A percentile compares a stretch with the other conserved stretches of the same genome.
Evolutionary conservation across 2,113 vertebrate genomes (phyloP).

Genomic region (Odontesthes bonariensis): DNA sequence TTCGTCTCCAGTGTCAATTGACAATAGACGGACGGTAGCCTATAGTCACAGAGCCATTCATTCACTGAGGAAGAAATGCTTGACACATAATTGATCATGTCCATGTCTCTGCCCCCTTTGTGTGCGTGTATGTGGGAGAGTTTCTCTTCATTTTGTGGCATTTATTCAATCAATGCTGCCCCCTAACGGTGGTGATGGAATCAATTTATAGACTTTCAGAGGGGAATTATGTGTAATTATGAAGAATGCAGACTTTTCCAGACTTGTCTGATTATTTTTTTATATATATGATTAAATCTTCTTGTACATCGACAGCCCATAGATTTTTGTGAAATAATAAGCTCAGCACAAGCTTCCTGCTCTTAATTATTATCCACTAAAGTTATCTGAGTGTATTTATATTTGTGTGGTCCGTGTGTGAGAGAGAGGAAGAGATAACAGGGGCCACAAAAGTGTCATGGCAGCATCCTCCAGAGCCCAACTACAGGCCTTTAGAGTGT

Average conservation of each 20-base stretch:
- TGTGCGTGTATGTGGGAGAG: slow-evolving; percentile 50
- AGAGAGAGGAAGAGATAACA: slow-evolving; percentile 26
- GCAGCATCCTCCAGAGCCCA: slow-evolving; percentile 40
- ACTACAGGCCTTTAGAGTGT: not conserved
- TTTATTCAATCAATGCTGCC: slow-evolving; percentile 77
- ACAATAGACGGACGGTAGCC: slow-evolving; percentile 78
- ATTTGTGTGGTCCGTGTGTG: slow-evolving; percentile 8
- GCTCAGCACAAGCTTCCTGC: slow-evolving; percentile 22
- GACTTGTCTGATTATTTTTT: slow-evolving; percentile 39
- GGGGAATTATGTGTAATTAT: slow-evolving; percentile 44
- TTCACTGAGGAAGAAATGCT: slow-evolving; percentile 78
- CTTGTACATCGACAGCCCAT: slow-evolving; percentile 49
- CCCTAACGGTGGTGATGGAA: slow-evolving; percentile 66
- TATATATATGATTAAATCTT: slow-evolving; percentile 49
- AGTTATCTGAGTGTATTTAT: slow-evolving; percentile 48
- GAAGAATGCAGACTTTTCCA: slow-evolving; percentile 59
- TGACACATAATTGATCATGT: slow-evolving; percentile 84
- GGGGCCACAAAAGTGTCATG: slow-evolving; percentile 39
- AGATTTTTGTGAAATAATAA: slow-evolving; percentile 50
- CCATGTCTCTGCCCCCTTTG: slow-evolving; percentile 80
- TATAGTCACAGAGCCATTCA: slow-evolving; percentile 76
- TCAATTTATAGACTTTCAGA: slow-evolving; percentile 24
- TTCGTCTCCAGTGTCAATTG: slow-evolving; percentile 74
- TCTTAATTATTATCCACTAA: slow-evolving; percentile 31
- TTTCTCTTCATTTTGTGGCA: slow-evolving; percentile 37